A percentile compares a stretch with the other conserved stretches of the same genome.
These are phyloP conservation scores for Ploceus nigricollis DNA, from an alignment of 2,113 vertebrate genomes.

Conservation along the genomic window DNA sequence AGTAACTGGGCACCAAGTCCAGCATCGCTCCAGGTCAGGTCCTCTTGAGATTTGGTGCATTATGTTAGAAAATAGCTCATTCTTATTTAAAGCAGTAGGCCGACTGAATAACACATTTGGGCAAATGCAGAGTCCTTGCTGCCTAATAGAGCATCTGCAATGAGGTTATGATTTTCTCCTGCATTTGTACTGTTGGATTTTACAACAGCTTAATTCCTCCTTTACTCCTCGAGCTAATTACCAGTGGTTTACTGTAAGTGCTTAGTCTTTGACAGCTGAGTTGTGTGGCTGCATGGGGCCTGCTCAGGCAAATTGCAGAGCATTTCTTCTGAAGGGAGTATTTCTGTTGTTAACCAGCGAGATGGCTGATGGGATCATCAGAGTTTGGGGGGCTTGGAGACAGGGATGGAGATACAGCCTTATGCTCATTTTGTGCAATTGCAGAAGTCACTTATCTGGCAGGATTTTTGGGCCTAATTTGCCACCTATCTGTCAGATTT, in stretches of 20 bases:
- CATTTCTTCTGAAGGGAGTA: accelerated
- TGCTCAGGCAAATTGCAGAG: not conserved
- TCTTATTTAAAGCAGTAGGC: not conserved
- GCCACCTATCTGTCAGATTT: not conserved
- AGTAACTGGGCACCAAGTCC: not conserved
- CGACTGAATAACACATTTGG: not conserved
- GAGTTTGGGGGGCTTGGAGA: not conserved
- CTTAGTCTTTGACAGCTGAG: not conserved
- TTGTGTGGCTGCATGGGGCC: not conserved
- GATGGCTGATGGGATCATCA: not conserved
- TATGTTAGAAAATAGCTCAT: not conserved
- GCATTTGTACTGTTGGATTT: not conserved
- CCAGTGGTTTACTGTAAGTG: not conserved
- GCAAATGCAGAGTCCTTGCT: not conserved
- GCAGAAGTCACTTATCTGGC: not conserved
- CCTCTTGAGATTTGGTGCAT: not conserved
- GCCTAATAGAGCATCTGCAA: not conserved
- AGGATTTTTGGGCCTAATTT: not conserved
- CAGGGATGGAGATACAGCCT: not conserved
- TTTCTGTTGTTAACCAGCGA: not conserved
- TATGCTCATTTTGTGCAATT: not conserved
- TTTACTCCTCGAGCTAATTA: not conserved
- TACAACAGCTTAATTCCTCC: not conserved
- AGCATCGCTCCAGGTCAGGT: not conserved
- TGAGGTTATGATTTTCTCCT: not conserved